Evolutionary conservation across 2,797 vertebrate species (phyloP), one percentile per base, ranked within the genome.

Genomic region (Sebastes trivittatus): DNA sequence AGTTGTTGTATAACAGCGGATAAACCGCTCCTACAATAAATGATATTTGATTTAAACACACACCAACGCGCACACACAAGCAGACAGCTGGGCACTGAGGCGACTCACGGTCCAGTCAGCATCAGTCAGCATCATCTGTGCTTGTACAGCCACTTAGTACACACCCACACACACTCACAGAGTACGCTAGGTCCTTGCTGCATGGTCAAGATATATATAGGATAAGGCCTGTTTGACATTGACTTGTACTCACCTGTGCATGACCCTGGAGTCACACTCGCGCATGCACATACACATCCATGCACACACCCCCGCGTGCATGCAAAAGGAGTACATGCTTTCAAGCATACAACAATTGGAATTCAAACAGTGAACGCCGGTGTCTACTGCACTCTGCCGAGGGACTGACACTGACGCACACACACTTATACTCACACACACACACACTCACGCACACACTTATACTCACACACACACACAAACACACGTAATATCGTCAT

Each of bases 61-160:
- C 72, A 75, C 20, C 2, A 2, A 65, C 66, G 64, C 83, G 68
- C 64, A 75, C 71, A 67, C 42, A 52, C 30, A 18, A 46, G 61
- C 46, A 49, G 85, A 84, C 91, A 90, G 80, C 80, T 88, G 86
- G 78, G 84, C 78, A 77, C 72, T 67, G 76, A 87, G 81, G 84
- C 81, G 23, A 87, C 77, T 91, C 85, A 77, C 75, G 82, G 81
- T 82, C 76, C 81, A 77, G 87, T 92, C 89, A 87, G 72, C 80
- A 82, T 87, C 77, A 72, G 85, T 90, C 82, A 90, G 84, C 78
- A 84, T 90, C 88, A 86, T 87, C 82, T 82, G 63, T 80, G 81
- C 80, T 74, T 61, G 55, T 81, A 60, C 62, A 81, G 32, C 64
- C 75, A 74, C 66, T 84, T 61, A 64, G 32, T 60, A 42, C 20